Conservation (phyloP, 2,113 vertebrate genomes). For the Gnathonemus longibarbis region DNA sequence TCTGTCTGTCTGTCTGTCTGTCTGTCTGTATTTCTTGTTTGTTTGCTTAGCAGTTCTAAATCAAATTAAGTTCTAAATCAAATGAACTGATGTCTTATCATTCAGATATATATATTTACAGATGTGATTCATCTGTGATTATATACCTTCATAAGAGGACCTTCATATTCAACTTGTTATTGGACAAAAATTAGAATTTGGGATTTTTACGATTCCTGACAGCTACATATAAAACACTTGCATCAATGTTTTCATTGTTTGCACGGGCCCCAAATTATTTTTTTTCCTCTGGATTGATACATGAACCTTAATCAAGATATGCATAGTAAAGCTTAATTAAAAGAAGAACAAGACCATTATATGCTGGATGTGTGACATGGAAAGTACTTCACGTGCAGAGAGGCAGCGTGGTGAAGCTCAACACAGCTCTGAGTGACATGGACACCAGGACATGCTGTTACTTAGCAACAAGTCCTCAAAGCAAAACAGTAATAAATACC, state of each 20-base stretch:
- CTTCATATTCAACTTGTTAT: background rate
- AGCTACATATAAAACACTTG: background rate
- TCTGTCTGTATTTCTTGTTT: background rate
- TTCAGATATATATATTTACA: background rate
- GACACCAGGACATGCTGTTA: background rate
- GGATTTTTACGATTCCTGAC: background rate
- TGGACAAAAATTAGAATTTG: background rate
- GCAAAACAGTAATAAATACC: background rate
- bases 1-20: no score
- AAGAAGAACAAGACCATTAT: background rate
- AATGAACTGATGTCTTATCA: background rate
- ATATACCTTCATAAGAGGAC: background rate
- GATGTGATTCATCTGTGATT: background rate
- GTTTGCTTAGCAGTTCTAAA: background rate
- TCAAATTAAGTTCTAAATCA: background rate
- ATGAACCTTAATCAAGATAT: background rate
- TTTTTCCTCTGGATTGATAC: background rate
- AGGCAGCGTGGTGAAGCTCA: background rate
- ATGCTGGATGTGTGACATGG: background rate
- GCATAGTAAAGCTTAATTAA: background rate
- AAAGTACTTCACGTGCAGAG: background rate
- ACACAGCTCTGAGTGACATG: background rate
- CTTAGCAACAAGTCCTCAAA: slow-evolving; percentile 7
- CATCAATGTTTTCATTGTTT: background rate
- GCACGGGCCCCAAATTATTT: background rate